These are phyloP conservation scores for Xenentodon cancila DNA, from an alignment of 2,797 vertebrate genomes.

Conservation along the genomic window DNA sequence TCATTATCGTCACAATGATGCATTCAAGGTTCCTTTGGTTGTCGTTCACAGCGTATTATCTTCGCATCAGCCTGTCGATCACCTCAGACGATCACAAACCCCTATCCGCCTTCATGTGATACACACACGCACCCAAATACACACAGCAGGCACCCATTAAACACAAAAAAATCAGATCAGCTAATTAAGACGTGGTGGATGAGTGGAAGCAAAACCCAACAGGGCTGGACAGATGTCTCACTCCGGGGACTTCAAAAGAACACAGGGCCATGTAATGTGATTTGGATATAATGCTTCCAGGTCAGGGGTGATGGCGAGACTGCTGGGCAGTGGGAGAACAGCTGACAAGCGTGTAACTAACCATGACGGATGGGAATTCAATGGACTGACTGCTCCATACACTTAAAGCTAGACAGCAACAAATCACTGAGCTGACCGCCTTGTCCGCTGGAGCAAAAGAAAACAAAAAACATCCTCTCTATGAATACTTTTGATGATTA, in stretches of 20 bases:
- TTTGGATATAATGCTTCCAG: constrained; percentile 86
- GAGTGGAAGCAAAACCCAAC: constrained; percentile 77
- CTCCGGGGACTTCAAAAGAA: constrained; percentile 80
- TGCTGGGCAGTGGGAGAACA: constrained; percentile 79
- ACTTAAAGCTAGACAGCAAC: constrained; percentile 61
- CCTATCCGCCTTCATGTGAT: constrained; percentile 45
- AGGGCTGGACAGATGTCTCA: constrained; percentile 83
- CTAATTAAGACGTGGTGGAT: constrained; percentile 77
- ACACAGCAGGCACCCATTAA: constrained; percentile 41
- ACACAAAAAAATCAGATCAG: constrained; percentile 76
- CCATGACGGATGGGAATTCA: constrained; percentile 85
- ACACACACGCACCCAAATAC: constrained; percentile 44
- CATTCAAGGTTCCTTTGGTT: constrained; percentile 70
- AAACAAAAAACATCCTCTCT: constrained; percentile 45
- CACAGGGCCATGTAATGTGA: constrained; percentile 82
- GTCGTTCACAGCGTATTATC: constrained; percentile 72
- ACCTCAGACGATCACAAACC: constrained; percentile 58
- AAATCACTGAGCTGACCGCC: constrained; percentile 67
- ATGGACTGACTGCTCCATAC: constrained; percentile 78
- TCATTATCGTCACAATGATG: constrained; percentile 76
- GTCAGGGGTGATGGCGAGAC: constrained; percentile 82
- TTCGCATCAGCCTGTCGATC: constrained; percentile 76
- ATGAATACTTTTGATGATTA: constrained; percentile 18
- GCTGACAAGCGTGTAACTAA: constrained; percentile 86
- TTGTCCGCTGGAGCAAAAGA: constrained; percentile 46